These are phyloP conservation scores for Grammomys dolichurus DNA, from an alignment of 2,113 vertebrate genomes.

Conservation along the genomic window DNA sequence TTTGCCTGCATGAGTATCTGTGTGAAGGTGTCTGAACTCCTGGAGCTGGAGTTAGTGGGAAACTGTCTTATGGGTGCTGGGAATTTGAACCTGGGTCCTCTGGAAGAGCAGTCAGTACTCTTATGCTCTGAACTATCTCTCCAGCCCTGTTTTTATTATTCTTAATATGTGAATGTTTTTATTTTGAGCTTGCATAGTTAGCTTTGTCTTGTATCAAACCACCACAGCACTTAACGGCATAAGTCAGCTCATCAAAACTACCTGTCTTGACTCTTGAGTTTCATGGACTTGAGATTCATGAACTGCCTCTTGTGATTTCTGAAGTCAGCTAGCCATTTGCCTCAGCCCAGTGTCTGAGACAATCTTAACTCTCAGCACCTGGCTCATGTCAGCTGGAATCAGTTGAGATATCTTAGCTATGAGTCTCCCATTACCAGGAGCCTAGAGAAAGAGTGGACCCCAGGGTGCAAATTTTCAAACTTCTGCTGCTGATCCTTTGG, in stretches of 20 bases:
- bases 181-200: neutral
- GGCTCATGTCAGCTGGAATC: neutral
- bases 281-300: neutral
- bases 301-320: neutral
- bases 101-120: neutral
- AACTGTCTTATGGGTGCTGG: neutral
- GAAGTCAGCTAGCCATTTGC: neutral
- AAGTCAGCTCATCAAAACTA: neutral
- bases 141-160: neutral
- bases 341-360: neutral
- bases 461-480: neutral
- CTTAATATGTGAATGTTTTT: conserved; percentile 18
- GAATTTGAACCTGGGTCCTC: neutral
- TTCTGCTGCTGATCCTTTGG: neutral
- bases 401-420: neutral
- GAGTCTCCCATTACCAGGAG: neutral
- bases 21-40: no score
- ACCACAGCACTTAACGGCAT: neutral
- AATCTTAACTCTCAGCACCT: neutral
- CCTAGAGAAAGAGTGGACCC: neutral
- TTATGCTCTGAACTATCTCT: neutral
- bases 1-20: neutral
- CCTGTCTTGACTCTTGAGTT: neutral
- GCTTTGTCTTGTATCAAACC: conserved; percentile 40
- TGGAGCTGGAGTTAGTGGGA: neutral